Evolutionary conservation across 2,888 invertebrate species (phyloP).

Genomic region (Agrotis clavis): DNA sequence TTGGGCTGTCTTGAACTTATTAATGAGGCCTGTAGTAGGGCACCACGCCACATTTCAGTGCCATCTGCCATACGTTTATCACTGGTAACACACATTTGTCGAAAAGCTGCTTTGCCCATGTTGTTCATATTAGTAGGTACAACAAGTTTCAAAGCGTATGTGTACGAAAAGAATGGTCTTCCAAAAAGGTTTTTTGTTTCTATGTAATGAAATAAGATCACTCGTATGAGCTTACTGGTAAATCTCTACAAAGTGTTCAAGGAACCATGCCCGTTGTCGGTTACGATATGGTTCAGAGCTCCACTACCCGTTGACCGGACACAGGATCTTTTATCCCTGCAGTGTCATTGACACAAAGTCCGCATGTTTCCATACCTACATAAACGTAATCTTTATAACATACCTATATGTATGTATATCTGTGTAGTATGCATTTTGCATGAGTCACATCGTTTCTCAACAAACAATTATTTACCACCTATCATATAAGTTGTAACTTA

Average conservation of each 20-base stretch:
- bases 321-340: conserved; percentile 50
- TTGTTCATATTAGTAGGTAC: not conserved
- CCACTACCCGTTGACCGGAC: conserved; percentile 50
- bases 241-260: conserved; percentile 77
- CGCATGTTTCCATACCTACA: conserved; percentile 39
- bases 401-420: conserved; percentile 2
- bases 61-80: no score
- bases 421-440: conserved; percentile 21
- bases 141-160: conserved; percentile 43
- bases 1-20: no score
- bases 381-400: conserved; percentile 11
- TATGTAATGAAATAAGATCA: conserved; percentile 61
- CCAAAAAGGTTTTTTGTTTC: conserved; percentile 57
- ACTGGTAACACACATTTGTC: no score
- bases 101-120: not conserved
- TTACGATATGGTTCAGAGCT: conserved; percentile 63
- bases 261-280: conserved; percentile 72
- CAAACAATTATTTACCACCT: conserved; percentile 27
- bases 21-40: conserved; percentile 9
- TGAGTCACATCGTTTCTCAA: conserved; percentile 44
- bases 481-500: conserved; percentile 14
- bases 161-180: conserved; percentile 19
- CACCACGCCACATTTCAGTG: no score
- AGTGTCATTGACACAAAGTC: conserved; percentile 64
- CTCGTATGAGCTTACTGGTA: conserved; percentile 61